Percentiles rank a stretch among this genome's conserved stretches.
phyloP scores from a whole-genome alignment of 1,140 invertebrate species.

The Listronotus bonariensis region DNA sequence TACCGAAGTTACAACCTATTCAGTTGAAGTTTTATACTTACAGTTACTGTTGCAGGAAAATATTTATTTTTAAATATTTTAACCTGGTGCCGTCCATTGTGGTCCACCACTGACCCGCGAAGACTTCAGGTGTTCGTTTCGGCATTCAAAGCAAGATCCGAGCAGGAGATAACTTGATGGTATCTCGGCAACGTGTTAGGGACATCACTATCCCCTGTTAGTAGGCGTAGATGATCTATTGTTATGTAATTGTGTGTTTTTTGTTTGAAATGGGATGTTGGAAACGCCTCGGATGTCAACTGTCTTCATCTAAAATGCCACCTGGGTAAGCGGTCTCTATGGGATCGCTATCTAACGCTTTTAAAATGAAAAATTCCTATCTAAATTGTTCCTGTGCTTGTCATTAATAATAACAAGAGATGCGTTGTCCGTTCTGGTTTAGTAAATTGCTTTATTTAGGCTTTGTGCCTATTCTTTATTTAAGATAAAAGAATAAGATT shows the following conservation, averaged over 20 bases:
- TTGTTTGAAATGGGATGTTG: constrained; percentile 54
- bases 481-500: constrained; percentile 35
- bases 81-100: neutral
- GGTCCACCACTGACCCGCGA: constrained; percentile 13
- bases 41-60: neutral
- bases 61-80: constrained; percentile 12
- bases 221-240: constrained; percentile 56
- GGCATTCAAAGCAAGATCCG: constrained; percentile 48
- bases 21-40: neutral
- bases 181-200: constrained; percentile 51
- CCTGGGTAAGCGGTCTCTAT: constrained; percentile 44
- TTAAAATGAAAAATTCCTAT: constrained; percentile 43
- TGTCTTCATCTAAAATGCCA: constrained; percentile 50
- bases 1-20: too few relatives aligned
- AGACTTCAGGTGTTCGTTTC: constrained; percentile 49
- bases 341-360: constrained; percentile 34
- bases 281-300: constrained; percentile 54
- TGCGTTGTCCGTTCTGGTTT: constrained; percentile 22
- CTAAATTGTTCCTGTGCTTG: constrained; percentile 35
- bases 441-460: constrained; percentile 36
- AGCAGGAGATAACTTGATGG: constrained; percentile 46
- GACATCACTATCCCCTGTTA: constrained; percentile 54
- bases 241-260: constrained; percentile 56
- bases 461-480: constrained; percentile 28
- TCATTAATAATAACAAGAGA: constrained; percentile 37